Base-by-base conservation (phyloP, 1,140 invertebrate species). In the Hylaeus volcanicus region DNA sequence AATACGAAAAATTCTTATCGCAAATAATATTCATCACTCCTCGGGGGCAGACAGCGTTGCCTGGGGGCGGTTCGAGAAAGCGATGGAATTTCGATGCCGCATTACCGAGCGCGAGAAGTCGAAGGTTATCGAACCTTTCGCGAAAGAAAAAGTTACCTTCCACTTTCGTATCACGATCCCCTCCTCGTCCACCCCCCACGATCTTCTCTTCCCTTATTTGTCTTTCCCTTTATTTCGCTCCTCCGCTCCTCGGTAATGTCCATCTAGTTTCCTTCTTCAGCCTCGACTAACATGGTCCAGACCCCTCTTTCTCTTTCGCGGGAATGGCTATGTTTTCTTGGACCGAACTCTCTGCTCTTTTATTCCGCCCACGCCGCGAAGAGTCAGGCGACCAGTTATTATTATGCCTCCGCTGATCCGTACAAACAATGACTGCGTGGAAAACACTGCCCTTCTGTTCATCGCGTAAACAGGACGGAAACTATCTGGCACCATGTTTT, bases 1-100 rank as follows among this genome's bases (percentile, higher is more conserved):
- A 85, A 83, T 89, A 88, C 85, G 82, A 86, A 89, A 88, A 89
- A 90, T 90, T 88, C 88, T 87, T 90, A 89, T 89, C 78, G 86
- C 81, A 83, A 89, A 90, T 89, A 87, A 89, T 88, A 88, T 88
- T 89, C 88, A 88, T 88, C 88, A 86, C 64, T 66, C 77, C 58
- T 11, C 6, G 51, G 1, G 53, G 12, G 14, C 2, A 37, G 48
- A 51, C 45, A 58, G 45, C 26, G 64, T 48, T 15, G 9, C 51
- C 41, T 45, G 60, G 39, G n/a, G 37, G 64, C 14, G 58, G 43
- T 63, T 41, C 77, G 43, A 61, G 5, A 45, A 55, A 70, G 8
- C 43, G n/a, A 83, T 86, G 74, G 81, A 89, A 88, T 89, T 88
- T 82, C 82, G 79, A 83, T 77, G 81, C 65, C 37, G 79, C 79